These are phyloP conservation scores for Microtus richardsoni DNA, from an alignment of 2,113 vertebrate genomes.

Conservation along the genomic window DNA sequence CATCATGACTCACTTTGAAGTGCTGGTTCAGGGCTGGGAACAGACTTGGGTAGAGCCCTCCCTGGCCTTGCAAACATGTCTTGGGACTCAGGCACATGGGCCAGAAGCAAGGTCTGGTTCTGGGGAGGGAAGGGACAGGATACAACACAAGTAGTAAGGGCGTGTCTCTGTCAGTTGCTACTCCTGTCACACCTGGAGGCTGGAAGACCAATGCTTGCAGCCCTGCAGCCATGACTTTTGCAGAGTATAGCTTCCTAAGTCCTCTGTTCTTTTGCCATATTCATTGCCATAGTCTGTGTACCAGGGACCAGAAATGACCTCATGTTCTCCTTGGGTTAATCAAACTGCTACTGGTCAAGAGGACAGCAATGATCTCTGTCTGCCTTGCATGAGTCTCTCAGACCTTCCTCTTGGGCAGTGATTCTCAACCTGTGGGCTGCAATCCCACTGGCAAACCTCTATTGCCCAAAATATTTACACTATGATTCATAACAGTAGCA, in stretches of 20 bases:
- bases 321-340: background rate
- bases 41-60: background rate
- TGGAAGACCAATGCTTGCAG: background rate
- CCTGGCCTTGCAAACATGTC: background rate
- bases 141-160: too few species aligned
- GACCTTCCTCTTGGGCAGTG: background rate
- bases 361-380: too few species aligned
- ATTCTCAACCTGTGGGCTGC: background rate
- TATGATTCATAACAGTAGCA: background rate
- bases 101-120: background rate
- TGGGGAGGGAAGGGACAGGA: background rate
- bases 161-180: background rate
- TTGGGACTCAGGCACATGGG: too few species aligned
- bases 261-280: background rate
- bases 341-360: background rate
- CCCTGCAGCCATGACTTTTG: background rate
- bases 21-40: background rate
- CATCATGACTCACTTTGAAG: background rate
- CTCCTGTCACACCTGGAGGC: background rate
- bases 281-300: accelerated
- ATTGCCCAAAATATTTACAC: background rate
- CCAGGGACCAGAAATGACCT: background rate
- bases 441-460: background rate
- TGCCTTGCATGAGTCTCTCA: background rate
- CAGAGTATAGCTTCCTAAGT: background rate